Conservation (phyloP, 2,888 invertebrate genomes). For the Hydrotaea cyrtoneurina region DNA sequence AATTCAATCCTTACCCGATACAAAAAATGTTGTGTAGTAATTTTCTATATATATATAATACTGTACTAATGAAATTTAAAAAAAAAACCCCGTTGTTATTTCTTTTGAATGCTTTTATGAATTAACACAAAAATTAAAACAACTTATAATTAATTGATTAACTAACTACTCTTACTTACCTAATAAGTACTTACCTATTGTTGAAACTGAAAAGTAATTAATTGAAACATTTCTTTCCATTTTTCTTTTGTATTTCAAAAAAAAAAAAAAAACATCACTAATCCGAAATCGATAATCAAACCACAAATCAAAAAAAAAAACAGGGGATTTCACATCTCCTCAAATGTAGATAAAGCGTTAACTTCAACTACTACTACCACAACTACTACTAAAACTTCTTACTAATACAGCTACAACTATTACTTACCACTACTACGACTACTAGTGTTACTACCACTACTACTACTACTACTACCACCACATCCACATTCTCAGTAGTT, state of each 20-base stretch:
- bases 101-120: slow-evolving; percentile 63
- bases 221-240: slow-evolving; percentile 38
- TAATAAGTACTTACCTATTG: slow-evolving; percentile 27
- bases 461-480: slow-evolving; percentile 34
- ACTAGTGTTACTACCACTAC: slow-evolving; percentile 25
- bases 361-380: slow-evolving; percentile 25
- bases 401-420: slow-evolving; percentile 28
- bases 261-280: slow-evolving; percentile 42
- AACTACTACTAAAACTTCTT: neutral
- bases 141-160: slow-evolving; percentile 33
- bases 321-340: slow-evolving; percentile 31
- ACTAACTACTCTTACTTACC: slow-evolving; percentile 31
- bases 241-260: slow-evolving; percentile 44
- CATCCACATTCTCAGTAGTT: slow-evolving; percentile 18
- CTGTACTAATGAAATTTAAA: slow-evolving; percentile 18
- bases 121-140: slow-evolving; percentile 31
- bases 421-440: slow-evolving; percentile 13
- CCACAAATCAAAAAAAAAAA: slow-evolving; percentile 7
- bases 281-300: slow-evolving; percentile 23
- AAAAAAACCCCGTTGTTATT: slow-evolving; percentile 57
- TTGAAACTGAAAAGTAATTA: slow-evolving; percentile 38
- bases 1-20: slow-evolving; percentile 68
- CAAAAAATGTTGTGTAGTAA: slow-evolving; percentile 64
- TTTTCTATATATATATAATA: slow-evolving; percentile 41
- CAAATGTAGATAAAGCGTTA: slow-evolving; percentile 33